Evolutionary conservation across 92 coral and sea anemone genomes (phyloP).

Genomic region (Parazoanthus atlanticus): DNA sequence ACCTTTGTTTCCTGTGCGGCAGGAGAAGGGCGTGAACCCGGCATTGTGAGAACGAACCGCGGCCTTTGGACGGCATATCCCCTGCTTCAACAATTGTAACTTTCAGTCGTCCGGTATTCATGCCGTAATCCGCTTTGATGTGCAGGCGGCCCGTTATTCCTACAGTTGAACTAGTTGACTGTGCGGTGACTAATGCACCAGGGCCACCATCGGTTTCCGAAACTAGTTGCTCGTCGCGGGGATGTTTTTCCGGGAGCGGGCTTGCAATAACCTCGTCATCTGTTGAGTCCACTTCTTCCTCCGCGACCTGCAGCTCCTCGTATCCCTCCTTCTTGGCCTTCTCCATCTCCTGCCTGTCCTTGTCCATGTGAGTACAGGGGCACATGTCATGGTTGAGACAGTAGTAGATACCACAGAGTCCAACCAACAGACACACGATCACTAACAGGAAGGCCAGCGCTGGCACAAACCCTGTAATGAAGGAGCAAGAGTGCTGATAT

Average conservation of each 20-base stretch:
- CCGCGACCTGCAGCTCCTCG: slow-evolving; percentile 77
- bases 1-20: slow-evolving; percentile 85
- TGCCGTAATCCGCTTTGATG: slow-evolving; percentile 64
- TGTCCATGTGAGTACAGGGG: slow-evolving; percentile 82
- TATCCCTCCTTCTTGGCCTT: slow-evolving; percentile 62
- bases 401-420: slow-evolving; percentile 79
- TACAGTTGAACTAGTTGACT: slow-evolving; percentile 28
- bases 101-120: slow-evolving; percentile 74
- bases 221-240: slow-evolving; percentile 38
- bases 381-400: slow-evolving; percentile 79
- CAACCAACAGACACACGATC: slow-evolving; percentile 64
- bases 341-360: not conserved
- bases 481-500: not conserved
- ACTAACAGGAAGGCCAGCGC: slow-evolving; percentile 73
- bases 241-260: slow-evolving; percentile 23
- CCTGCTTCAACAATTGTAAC: slow-evolving; percentile 80
- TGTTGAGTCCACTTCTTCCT: slow-evolving; percentile 45
- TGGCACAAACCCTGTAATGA: slow-evolving; percentile 74
- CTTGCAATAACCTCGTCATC: slow-evolving; percentile 29
- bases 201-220: slow-evolving; percentile 57
- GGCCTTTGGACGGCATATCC: slow-evolving; percentile 82
- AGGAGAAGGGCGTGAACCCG: slow-evolving; percentile 81
- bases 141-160: slow-evolving; percentile 69
- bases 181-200: slow-evolving; percentile 50
- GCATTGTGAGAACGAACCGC: slow-evolving; percentile 86